Conservation (phyloP, 2,888 invertebrate species). For the Drosophila lacicola region DNA sequence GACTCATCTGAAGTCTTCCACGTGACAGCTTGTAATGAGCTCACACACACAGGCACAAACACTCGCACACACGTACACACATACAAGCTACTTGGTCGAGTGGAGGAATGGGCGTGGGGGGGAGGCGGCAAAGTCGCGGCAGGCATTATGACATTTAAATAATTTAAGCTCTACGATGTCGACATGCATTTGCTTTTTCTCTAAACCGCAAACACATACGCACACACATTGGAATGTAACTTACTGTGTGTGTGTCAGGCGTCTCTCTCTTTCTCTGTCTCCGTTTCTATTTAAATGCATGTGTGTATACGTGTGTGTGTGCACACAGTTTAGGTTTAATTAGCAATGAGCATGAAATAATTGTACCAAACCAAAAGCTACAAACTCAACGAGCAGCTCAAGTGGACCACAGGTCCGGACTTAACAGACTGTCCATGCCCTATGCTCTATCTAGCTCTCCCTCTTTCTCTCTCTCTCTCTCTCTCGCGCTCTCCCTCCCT, state of each 20-base stretch:
- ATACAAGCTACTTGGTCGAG: background rate
- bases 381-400: conserved; percentile 65
- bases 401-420: conserved; percentile 57
- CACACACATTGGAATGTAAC: conserved; percentile 18
- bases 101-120: background rate
- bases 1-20: conserved; percentile 39
- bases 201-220: conserved; percentile 39
- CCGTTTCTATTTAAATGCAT: background rate
- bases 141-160: conserved; percentile 68
- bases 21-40: conserved; percentile 63
- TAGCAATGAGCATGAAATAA: conserved; percentile 79
- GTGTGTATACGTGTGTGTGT: conserved; percentile 23
- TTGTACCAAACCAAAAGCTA: conserved; percentile 71
- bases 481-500: background rate
- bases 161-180: conserved; percentile 59
- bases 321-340: conserved; percentile 80
- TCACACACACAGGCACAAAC: conserved; percentile 31
- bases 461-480: background rate
- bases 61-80: conserved; percentile 3
- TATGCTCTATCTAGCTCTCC: background rate
- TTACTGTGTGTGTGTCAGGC: conserved; percentile 4
- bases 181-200: conserved; percentile 67
- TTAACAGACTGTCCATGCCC: conserved; percentile 18
- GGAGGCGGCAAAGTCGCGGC: conserved; percentile 35
- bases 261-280: background rate